Evolutionary conservation across 2,888 invertebrate genomes (phyloP).

Genomic region (Lepidonotus clava): DNA sequence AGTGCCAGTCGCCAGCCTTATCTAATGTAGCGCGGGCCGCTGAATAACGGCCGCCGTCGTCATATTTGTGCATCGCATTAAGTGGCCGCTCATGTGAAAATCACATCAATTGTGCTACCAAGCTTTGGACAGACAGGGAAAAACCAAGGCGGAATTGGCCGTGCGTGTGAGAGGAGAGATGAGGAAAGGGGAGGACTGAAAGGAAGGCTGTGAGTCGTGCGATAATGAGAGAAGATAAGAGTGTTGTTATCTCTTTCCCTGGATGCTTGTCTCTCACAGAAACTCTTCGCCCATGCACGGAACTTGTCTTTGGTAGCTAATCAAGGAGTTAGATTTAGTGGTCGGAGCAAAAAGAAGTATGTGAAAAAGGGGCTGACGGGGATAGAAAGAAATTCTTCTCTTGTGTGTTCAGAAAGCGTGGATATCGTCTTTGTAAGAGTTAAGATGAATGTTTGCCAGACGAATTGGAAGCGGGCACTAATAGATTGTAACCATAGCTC

Average conservation of each 20-base stretch:
- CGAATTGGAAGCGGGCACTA: too few relatives aligned
- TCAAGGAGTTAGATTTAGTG: too few relatives aligned
- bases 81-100: slow-evolving; percentile 36
- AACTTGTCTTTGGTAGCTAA: too few relatives aligned
- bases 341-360: too few relatives aligned
- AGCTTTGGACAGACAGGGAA: background rate
- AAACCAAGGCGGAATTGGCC: background rate
- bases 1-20: background rate
- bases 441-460: too few relatives aligned
- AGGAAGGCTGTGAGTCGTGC: background rate
- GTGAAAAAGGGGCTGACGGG: too few relatives aligned
- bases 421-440: too few relatives aligned
- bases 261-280: background rate
- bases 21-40: background rate
- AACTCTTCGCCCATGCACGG: too few relatives aligned
- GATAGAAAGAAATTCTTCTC: too few relatives aligned
- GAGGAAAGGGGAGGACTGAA: background rate
- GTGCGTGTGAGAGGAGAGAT: background rate
- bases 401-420: too few relatives aligned
- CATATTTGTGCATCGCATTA: slow-evolving; percentile 33
- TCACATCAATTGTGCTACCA: slow-evolving; percentile 30
- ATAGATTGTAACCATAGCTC: too few relatives aligned
- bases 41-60: slow-evolving; percentile 16
- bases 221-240: slow-evolving; percentile 28
- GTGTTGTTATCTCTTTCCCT: background rate